Conservation (phyloP, 2,113 vertebrate species). For the Oncorhynchus mykiss region DNA sequence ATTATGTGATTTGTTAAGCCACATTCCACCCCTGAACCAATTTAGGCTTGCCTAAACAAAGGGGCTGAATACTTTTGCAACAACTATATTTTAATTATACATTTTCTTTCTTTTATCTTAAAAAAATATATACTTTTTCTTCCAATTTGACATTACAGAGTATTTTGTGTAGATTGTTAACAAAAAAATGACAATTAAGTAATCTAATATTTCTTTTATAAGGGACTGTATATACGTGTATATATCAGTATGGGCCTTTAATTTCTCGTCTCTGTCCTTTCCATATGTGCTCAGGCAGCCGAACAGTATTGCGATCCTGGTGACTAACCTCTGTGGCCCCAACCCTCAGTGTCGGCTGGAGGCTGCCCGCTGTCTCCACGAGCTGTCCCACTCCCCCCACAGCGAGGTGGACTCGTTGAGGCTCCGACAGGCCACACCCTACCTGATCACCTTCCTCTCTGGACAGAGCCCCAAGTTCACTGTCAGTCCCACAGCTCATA, state of each 20-base stretch:
- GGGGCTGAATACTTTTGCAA: too few species aligned
- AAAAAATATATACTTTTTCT: too few species aligned
- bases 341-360: constrained; percentile 83
- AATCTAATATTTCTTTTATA: neutral
- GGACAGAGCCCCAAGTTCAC: constrained; percentile 86
- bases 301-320: constrained; percentile 81
- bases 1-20: too few species aligned
- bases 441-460: constrained; percentile 92
- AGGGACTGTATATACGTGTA: neutral
- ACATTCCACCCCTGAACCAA: too few species aligned
- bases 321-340: constrained; percentile 85
- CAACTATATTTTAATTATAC: too few species aligned
- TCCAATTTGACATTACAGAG: too few species aligned
- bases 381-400: constrained; percentile 87
- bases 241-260: neutral
- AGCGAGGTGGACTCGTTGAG: constrained; percentile 77
- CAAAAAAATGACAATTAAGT: too few species aligned
- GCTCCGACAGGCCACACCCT: constrained; percentile 83
- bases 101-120: too few species aligned
- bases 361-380: constrained; percentile 83
- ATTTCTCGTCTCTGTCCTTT: neutral
- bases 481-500: constrained; percentile 67
- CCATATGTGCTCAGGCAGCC: constrained; percentile 76
- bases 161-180: too few species aligned
- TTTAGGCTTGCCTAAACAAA: too few species aligned